Conservation (phyloP, 1,140 invertebrate genomes). For the Leptestheria dahalacensis region DNA sequence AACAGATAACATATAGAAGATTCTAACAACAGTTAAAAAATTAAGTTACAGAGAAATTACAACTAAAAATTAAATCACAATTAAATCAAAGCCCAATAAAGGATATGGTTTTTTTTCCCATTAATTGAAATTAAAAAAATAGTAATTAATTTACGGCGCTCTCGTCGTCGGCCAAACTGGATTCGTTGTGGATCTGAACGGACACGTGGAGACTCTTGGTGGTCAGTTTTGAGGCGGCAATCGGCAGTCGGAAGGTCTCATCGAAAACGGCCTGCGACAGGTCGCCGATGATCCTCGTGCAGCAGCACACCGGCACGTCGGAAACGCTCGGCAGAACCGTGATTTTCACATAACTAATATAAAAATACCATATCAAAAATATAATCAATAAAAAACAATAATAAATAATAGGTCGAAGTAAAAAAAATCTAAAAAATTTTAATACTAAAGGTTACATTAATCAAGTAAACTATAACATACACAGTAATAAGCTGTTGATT, state of each 20-base stretch:
- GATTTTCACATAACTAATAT: slow-evolving; percentile 56
- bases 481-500: too few species aligned
- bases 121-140: neutral
- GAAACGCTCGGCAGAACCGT: slow-evolving; percentile 49
- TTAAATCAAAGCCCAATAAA: too few species aligned
- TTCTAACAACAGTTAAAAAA: too few species aligned
- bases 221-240: slow-evolving; percentile 55
- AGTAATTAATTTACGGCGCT: slow-evolving; percentile 52
- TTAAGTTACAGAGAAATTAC: too few species aligned
- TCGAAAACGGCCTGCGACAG: slow-evolving; percentile 61
- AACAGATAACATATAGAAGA: too few species aligned
- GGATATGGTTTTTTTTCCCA: too few species aligned
- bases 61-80: too few species aligned
- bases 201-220: slow-evolving; percentile 76
- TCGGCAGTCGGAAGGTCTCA: slow-evolving; percentile 57
- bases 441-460: too few species aligned
- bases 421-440: too few species aligned
- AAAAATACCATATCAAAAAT: slow-evolving; percentile 21
- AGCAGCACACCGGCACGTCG: slow-evolving; percentile 41
- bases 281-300: slow-evolving; percentile 53
- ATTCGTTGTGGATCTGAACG: neutral
- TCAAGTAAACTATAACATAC: too few species aligned
- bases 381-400: too few species aligned
- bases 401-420: too few species aligned
- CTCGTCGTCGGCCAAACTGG: slow-evolving; percentile 41